Evolutionary conservation across 2,888 invertebrate genomes (phyloP).

Genomic region (Anaspis maculata): DNA sequence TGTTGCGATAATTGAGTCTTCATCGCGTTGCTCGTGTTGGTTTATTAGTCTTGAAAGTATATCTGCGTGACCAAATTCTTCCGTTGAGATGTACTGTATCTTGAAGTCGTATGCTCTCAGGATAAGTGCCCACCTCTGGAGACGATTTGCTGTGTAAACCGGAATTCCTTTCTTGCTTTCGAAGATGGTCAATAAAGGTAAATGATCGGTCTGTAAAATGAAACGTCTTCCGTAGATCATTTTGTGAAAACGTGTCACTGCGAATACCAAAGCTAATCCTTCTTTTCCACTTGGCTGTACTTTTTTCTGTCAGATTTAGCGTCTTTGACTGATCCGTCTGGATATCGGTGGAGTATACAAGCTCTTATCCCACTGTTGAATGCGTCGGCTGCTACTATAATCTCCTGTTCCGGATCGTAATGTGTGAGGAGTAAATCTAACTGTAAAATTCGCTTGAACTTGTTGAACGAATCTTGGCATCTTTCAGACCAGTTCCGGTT

Average conservation of each 20-base stretch:
- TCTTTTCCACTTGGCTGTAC: constrained; percentile 33
- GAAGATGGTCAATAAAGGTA: constrained; percentile 29
- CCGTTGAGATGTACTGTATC: constrained; percentile 18
- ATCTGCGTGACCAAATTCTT: constrained; percentile 20
- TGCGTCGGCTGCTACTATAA: constrained; percentile 4
- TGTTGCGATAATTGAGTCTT: neutral
- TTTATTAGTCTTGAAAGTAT: constrained; percentile 17
- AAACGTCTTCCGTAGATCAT: constrained; percentile 30
- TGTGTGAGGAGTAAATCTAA: constrained; percentile 4
- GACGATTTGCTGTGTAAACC: constrained; percentile 14
- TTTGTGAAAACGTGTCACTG: constrained; percentile 27
- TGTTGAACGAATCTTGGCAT: constrained; percentile 8
- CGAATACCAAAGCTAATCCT: constrained; percentile 28
- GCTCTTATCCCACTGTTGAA: constrained; percentile 2
- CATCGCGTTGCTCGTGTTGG: no score
- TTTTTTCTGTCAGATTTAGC: constrained; percentile 25
- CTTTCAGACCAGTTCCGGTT: constrained; percentile 5
- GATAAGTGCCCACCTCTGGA: constrained; percentile 20
- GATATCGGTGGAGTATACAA: constrained; percentile 4
- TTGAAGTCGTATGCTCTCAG: constrained; percentile 19
- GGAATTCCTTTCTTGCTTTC: constrained; percentile 23
- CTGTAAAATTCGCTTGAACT: constrained; percentile 1
- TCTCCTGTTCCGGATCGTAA: constrained; percentile 4
- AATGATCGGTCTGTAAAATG: constrained; percentile 28
- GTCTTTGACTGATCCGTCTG: constrained; percentile 19